Base-by-base conservation (phyloP, 2,113 vertebrate species). In the Brienomyrus longianalis region DNA sequence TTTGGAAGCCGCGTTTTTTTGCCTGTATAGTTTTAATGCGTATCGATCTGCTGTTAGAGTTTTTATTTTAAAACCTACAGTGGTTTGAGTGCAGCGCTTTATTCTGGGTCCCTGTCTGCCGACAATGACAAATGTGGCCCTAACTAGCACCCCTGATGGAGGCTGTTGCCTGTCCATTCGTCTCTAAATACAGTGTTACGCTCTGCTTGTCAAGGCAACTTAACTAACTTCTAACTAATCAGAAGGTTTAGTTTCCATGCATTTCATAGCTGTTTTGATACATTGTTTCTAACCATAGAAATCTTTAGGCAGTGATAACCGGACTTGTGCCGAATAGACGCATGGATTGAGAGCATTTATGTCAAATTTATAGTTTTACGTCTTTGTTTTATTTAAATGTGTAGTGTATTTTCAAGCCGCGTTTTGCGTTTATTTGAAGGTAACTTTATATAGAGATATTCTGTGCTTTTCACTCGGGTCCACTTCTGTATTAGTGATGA, bases 401-500 rank as follows among this genome's bases (percentile, higher is more conserved):
- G 5, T 56, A 19, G 8, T 39, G 86, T 51, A 13, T 11, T 50
- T 87, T 54, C 86, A 35, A 70, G 62, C 27, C 31, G 27, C 13
- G 31, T 87, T 35, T 10, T 21, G 5, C 86, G 11, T 13, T 31
- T 31, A 70, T 11, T 35, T 23, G 23, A 62, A 23, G 47, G 43
- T n/a, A n/a, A 47, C n/a, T 56, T 23, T 31, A 5, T 21, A 39
- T 35, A 35, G 15, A 9, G 51, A 52, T 5, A 19, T 80, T 35
- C 51, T 27, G 54, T 23, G 7, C 19, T 39, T 52, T 77, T 7
- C 19, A 13, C 5, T 48, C 27, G 9, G 50, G 8, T 80, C 13
- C 70, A 51, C 13, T 47, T 23, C 27, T 88, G 62, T 88, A 51
- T 19, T 66, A 19, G 92, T 93, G 95, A 93, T 95, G 95, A 95